Base-by-base conservation (phyloP, 2,797 vertebrate genomes). In the Cetoscarus ocellatus region DNA sequence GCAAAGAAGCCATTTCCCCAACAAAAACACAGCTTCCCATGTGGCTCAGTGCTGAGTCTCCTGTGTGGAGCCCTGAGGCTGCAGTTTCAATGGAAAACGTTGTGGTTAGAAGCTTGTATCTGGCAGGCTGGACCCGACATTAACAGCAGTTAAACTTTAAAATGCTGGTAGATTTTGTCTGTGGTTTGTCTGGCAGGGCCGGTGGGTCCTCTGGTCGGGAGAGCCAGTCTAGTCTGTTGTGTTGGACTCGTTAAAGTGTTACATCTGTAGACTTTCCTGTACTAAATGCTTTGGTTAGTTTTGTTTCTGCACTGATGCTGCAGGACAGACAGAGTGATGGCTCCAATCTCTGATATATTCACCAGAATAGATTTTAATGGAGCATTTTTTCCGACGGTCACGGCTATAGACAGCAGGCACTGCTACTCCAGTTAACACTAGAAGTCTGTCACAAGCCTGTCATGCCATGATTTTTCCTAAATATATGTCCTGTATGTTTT, bases 91-190 rank as follows among this genome's bases (percentile, higher is more conserved):
- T 61, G 74, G 68, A 78, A 73, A 67, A 55, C 63, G 0, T 50
- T n/a, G 71, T 18, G 47, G 69, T 64, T 81, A 65, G 55, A 53
- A 44, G 5, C 14, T 55, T 53, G 56, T 69, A 55, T 73, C 55
- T 76, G 83, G 72, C 64, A 63, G 61, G 14, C 49, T 51, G 3
- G n/a, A 19, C 9, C 51, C 71, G 56, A 52, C 66, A 70, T 75
- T 36, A 74, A 75, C 47, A 44, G 55, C 55, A 72, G 40, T 36
- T 7, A 51, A 64, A 53, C 36, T 43, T 11, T 18, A 10, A 79
- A 67, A 43, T 39, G 17, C 61, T 77, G 77, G 36, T 82, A 44
- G 45, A 55, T 66, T 27, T 10, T 55, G 48, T 58, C 36, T 73
- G 62, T 35, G 61, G 77, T 72, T 79, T 55, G 40, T 75, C 38